phyloP scores from a whole-genome alignment of 2,888 invertebrate species.

The Diloba caeruleocephala region DNA sequence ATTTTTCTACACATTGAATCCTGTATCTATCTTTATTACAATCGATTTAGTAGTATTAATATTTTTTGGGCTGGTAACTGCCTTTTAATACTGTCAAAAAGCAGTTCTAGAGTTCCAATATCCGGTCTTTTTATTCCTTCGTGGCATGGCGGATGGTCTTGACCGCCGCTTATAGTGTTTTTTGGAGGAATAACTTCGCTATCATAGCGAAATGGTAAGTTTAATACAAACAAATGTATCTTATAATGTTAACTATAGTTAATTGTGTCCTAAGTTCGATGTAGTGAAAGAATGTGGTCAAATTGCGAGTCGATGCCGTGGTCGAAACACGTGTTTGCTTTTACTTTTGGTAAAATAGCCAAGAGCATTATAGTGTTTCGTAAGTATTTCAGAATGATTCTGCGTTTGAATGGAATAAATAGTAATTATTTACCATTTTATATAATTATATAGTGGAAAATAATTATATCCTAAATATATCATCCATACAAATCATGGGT shows the following conservation, averaged over 20 bases:
- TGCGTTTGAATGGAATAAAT: background rate
- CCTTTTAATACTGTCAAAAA: constrained; percentile 71
- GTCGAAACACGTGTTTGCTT: constrained; percentile 62
- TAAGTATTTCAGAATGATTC: constrained; percentile 37
- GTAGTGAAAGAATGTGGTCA: constrained; percentile 65
- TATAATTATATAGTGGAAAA: background rate
- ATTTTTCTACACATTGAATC: too few relatives aligned
- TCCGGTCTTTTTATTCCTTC: constrained; percentile 89
- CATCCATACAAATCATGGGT: constrained; percentile 6
- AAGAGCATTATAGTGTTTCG: constrained; percentile 28
- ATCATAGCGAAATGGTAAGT: constrained; percentile 87
- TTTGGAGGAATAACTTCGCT: constrained; percentile 85
- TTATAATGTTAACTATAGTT: constrained; percentile 28
- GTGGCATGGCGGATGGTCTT: constrained; percentile 89
- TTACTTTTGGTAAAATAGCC: constrained; percentile 28
- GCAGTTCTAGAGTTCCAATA: constrained; percentile 60
- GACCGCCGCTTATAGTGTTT: constrained; percentile 83
- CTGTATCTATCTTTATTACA: too few relatives aligned
- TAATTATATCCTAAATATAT: background rate
- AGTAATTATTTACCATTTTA: background rate
- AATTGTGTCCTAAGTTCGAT: constrained; percentile 57
- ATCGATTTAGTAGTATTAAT: too few relatives aligned
- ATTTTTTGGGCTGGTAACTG: constrained; percentile 72
- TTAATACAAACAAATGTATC: constrained; percentile 56
- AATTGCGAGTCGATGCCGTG: constrained; percentile 36